Conservation (phyloP, 2,113 vertebrate species). For the Myrmophylax atrothorax region DNA sequence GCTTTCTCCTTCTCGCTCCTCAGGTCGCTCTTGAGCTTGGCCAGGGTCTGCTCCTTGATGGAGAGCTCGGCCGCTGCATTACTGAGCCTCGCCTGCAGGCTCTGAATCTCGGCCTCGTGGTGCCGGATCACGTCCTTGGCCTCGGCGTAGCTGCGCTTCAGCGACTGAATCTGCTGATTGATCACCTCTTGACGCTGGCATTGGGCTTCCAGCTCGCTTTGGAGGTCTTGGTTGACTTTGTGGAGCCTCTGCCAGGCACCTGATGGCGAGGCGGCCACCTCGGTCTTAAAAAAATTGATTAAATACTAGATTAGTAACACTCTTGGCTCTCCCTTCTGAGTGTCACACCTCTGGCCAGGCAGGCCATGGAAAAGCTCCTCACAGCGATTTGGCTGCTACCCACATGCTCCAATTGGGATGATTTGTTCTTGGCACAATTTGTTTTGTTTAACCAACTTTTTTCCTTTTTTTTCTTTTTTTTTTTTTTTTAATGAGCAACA, state of each 20-base stretch:
- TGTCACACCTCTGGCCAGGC: constrained; percentile 90
- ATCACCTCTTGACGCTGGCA: constrained; percentile 88
- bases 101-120: constrained; percentile 89
- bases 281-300: constrained; percentile 96
- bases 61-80: constrained; percentile 86
- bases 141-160: constrained; percentile 90
- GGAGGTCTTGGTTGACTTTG: constrained; percentile 91
- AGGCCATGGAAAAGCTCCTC: constrained; percentile 74
- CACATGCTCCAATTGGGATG: constrained; percentile 67
- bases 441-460: constrained; percentile 38
- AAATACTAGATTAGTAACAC: constrained; percentile 91
- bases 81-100: constrained; percentile 85
- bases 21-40: constrained; percentile 87
- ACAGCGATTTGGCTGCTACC: constrained; percentile 55
- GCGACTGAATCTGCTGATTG: constrained; percentile 86
- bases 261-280: constrained; percentile 82
- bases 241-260: constrained; percentile 91
- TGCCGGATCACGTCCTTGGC: constrained; percentile 88
- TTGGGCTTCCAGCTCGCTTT: constrained; percentile 88
- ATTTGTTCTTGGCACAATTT: constrained; percentile 70
- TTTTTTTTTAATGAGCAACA: neutral
- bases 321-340: constrained; percentile 82
- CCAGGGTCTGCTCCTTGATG: constrained; percentile 88
- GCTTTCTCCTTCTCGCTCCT: constrained; percentile 87
- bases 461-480: neutral